Evolutionary conservation across 2,888 invertebrate genomes (phyloP), one percentile per base, ranked within the genome.

Genomic region (Leptinotarsa haldemani): DNA sequence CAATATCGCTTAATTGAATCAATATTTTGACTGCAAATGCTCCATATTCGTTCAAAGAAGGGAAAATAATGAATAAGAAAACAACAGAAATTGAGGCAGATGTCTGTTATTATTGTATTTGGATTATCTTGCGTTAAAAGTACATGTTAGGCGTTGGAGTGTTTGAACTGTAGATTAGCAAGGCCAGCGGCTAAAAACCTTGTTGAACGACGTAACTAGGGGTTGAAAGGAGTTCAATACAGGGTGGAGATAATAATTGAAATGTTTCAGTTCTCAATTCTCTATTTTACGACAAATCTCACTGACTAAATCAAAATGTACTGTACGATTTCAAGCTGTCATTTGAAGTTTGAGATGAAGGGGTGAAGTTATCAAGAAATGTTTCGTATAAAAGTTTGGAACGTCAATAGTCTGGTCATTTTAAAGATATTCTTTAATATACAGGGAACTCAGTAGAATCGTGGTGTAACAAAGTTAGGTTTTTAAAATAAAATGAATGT

Each of bases 151-250:
- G 71, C 66, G 69, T 75, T 79, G 80, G 74, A 86, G 86, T 87
- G 86, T 87, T 87, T 87, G 86, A 84, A 83, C 83, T 86, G 84
- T 84, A 86, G 86, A 87, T 87, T 85, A 86, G 85, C 83, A 80
- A 78, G 81, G 81, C 80, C 81, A 81, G 79, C 79, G 81, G 82
- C 82, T 84, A 83, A 86, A 86, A 86, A 85, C 85, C 61, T 20
- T 65, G 69, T 66, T 53, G 20, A 61, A 66, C 50, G 69, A 61
- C 56, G 65, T 73, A 20, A 48, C 46, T 18, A 58, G 68, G 69
- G 65, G 46, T 63, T 52, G 52, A 50, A 25, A 16, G 18, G 46
- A 50, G 63, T 40, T 18, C 52, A 12, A 53, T 69, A 72, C 68
- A 64, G 68, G 65, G 72, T 72, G 72, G 66, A 63, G 20, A 20